Evolutionary conservation across 2,888 invertebrate species (phyloP), one percentile per base, ranked within the genome.

Genomic region (Cryptus armator): DNA sequence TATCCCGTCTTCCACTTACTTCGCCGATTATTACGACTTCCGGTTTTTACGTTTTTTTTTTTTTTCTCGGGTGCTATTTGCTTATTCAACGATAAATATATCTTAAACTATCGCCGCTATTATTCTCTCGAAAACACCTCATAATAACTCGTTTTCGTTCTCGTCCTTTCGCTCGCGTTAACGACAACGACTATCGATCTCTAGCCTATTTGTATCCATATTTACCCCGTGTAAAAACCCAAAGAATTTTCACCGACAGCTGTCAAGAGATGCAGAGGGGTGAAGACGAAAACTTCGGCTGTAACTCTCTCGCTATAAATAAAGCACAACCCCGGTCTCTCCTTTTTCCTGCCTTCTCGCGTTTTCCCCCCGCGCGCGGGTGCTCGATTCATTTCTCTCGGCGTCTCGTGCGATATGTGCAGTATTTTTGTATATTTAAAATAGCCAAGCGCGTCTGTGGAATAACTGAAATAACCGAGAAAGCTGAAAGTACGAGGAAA

Each of bases 391-490:
- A 71, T 67, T 46, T 70, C 64, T 72, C 77, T 72, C 79, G 79
- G 77, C 70, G 53, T 67, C 83, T 79, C 84, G 77, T 67, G 75
- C 77, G 78, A 84, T 86, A 83, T 74, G 84, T 56, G 37, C 37
- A 56, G 56, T 12, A 56, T 56, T 48, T 51, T 82, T 62, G 90
- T 90, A 90, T 90, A 91, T 91, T 91, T 90, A 91, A 91, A 91
- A 91, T 91, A 91, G 92, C 90, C 89, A 88, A 37, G 66, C 88
- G 66, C 88, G 88, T 24, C 89, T 89, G 91, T 90, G 89, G 91
- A 91, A 91, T 91, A 91, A 91, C 92, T 91, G 91, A 91, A 91
- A 91, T 91, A 91, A 90, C 90, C 90, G 83, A 37, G 37, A 37
- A 9, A 37, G 71, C 51, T 48, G 59, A 14, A 59, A 19, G 71